Conservation (phyloP, 2,888 invertebrate species). For the Temnothorax rugatulus region DNA sequence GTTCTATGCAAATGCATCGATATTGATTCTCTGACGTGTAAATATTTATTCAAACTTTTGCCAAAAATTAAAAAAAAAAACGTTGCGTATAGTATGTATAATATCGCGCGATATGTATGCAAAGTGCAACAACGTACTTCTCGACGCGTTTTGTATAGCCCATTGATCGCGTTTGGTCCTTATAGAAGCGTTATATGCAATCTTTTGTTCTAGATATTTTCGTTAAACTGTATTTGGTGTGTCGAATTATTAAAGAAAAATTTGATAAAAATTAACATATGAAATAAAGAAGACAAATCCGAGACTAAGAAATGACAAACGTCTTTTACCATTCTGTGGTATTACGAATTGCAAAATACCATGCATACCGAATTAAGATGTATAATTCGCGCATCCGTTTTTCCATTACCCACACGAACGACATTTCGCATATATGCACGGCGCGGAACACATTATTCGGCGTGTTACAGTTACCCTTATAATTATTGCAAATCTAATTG, state of each 20-base stretch:
- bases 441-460: background rate
- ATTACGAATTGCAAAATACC: background rate
- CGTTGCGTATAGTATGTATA: background rate
- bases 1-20: constrained; percentile 12
- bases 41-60: constrained; percentile 23
- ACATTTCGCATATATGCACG: background rate
- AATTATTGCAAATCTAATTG: constrained; percentile 54
- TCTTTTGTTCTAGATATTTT: constrained; percentile 24
- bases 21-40: constrained; percentile 4
- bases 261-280: background rate
- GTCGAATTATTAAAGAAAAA: background rate
- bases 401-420: constrained; percentile 12
- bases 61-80: constrained; percentile 15
- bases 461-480: constrained; percentile 13
- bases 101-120: background rate
- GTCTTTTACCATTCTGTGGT: background rate
- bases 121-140: constrained; percentile 18
- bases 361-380: background rate
- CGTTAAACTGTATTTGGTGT: background rate
- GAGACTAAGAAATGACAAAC: background rate
- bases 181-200: background rate
- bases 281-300: background rate
- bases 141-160: background rate
- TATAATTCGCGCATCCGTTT: constrained; percentile 29
- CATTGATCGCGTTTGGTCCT: background rate